These are phyloP conservation scores for Perodicticus potto DNA, from an alignment of 2,797 vertebrate genomes.

Conservation along the genomic window DNA sequence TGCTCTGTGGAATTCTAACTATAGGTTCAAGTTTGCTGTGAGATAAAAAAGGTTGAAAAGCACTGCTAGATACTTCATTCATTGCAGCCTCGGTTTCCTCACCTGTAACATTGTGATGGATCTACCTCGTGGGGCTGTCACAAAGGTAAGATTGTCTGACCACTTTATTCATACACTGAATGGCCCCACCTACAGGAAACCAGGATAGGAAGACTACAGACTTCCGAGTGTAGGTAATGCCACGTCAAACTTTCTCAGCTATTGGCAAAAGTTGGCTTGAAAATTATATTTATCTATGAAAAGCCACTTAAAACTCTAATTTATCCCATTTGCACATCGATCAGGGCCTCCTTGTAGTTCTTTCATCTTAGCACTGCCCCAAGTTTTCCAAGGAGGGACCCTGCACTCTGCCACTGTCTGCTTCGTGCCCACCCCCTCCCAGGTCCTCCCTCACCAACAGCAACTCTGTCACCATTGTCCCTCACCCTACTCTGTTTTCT, in stretches of 20 bases:
- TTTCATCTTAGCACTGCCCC: background rate
- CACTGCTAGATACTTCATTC: background rate
- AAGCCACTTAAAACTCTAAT: background rate
- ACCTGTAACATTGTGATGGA: background rate
- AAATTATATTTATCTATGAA: background rate
- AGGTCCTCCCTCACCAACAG: background rate
- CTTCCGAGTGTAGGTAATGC: background rate
- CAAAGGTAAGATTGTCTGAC: background rate
- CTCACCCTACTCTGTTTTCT: background rate
- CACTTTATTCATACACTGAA: background rate
- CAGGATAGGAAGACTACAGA: background rate
- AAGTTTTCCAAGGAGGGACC: background rate
- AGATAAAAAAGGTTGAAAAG: too few species aligned
- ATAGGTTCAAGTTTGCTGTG: too few species aligned
- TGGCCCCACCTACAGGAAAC: background rate
- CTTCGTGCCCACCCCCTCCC: background rate
- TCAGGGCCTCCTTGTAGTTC: background rate
- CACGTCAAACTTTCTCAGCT: background rate
- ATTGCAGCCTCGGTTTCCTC: background rate
- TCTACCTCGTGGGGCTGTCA: background rate
- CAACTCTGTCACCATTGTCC: background rate
- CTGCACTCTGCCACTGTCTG: background rate
- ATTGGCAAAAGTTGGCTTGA: background rate
- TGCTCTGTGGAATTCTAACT: too few species aligned
- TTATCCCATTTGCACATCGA: background rate